Evolutionary conservation across 2,797 vertebrate species (phyloP), one percentile per base, ranked within the genome.

Genomic region (Echiichthys vipera): DNA sequence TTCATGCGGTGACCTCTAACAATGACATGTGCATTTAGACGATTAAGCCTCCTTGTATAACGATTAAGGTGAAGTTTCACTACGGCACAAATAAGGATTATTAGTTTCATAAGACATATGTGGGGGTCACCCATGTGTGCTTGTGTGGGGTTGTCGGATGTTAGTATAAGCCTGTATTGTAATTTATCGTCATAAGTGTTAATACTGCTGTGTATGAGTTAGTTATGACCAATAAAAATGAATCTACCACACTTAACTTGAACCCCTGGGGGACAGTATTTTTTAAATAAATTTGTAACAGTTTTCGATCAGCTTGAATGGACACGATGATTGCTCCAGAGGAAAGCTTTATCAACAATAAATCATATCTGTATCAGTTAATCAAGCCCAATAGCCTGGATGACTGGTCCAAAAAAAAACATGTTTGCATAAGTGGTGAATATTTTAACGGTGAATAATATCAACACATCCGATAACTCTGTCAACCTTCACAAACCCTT

Each of bases 21-120:
- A 56, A 47, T 72, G 72, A 65, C 72, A 70, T 39, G 56, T 71
- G 66, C 59, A 50, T 77, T 57, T 51, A 65, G 47, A 62, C 64
- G 50, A 74, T 75, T 63, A 77, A 71, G 45, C 71, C 49, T 63
- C 58, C 57, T 84, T 83, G 51, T 67, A 14, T 80, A 78, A 81
- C 13, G 37, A 30, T 39, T 2, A 20, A 63, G 29, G 34, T 22
- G 65, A 66, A 51, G 67, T 55, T 62, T 39, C 36, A 61, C 43
- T 15, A 13, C 11, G 58, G 17, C 32, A 15, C 65, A 53, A 42
- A 34, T 43, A 7, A 29, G 39, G 65, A 77, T 74, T 55, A 65
- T 58, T 55, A 34, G 43, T 56, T 65, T 69, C 34, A 69, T 75
- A 56, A 42, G 20, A 45, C 22, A 22, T 13, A 22, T 18, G 30